Percentiles rank a stretch among this genome's conserved stretches.
These are phyloP conservation scores for Ictidomys tridecemlineatus DNA, from an alignment of 2,113 vertebrate genomes.

Conservation along the genomic window DNA sequence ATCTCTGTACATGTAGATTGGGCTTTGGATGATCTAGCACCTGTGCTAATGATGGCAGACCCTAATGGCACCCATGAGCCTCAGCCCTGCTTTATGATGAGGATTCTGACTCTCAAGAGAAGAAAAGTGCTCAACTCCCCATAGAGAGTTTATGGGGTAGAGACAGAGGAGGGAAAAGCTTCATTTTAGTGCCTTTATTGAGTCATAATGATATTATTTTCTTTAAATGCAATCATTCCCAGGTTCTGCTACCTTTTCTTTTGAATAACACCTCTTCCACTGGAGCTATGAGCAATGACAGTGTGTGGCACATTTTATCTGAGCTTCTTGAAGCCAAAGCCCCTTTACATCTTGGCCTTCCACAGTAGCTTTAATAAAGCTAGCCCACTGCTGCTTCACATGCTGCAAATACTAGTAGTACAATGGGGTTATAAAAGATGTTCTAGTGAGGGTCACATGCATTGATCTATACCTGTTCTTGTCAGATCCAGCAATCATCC, in stretches of 20 bases:
- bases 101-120: neutral
- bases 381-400: no score
- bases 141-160: neutral
- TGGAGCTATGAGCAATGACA: neutral
- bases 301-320: neutral
- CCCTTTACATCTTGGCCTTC: neutral
- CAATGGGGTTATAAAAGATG: no score
- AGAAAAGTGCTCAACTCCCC: no score
- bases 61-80: rapidly evolving
- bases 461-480: neutral
- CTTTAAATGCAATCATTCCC: neutral
- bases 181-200: neutral
- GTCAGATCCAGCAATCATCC: no score
- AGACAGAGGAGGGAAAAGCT: neutral
- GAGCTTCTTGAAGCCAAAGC: neutral
- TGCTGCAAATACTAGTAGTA: no score
- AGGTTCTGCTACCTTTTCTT: neutral
- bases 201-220: neutral
- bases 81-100: neutral
- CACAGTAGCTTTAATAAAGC: no score
- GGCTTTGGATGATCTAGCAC: neutral
- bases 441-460: neutral
- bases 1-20: neutral
- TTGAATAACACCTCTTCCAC: no score
- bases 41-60: rapidly evolving